Percentiles rank a stretch among this genome's conserved stretches.
These are phyloP conservation scores for Phyllostomus hastatus DNA, from an alignment of 2,113 vertebrate genomes.

Conservation along the genomic window DNA sequence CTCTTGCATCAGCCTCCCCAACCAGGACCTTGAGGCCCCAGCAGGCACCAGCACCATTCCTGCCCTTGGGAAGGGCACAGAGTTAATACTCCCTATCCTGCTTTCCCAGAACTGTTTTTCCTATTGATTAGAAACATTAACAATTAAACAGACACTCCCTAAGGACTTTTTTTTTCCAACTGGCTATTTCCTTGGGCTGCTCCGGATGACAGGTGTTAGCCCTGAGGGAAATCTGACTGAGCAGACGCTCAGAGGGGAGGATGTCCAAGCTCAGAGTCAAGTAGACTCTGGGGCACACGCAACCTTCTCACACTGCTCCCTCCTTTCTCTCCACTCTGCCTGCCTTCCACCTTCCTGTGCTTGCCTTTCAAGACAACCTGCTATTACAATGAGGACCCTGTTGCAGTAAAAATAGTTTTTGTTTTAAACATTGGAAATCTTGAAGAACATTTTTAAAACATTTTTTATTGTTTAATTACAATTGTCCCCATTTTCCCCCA, in stretches of 20 bases:
- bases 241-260: fast-evolving
- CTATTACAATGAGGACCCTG: not conserved
- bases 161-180: not conserved
- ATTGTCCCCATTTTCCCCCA: too few relatives aligned
- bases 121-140: not conserved
- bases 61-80: not conserved
- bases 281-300: too few relatives aligned
- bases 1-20: not conserved
- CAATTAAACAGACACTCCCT: not conserved
- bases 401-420: not conserved
- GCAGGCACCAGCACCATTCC: not conserved
- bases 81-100: not conserved
- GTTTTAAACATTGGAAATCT: not conserved
- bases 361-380: not conserved
- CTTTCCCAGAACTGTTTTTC: not conserved
- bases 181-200: not conserved
- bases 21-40: not conserved
- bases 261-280: not conserved
- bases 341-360: not conserved
- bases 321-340: not conserved
- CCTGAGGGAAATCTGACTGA: not conserved
- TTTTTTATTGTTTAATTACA: too few relatives aligned
- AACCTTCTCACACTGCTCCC: not conserved
- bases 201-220: not conserved
- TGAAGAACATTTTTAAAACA: not conserved